Evolutionary conservation across 2,888 invertebrate genomes (phyloP), one percentile per base, ranked within the genome.

Genomic region (Chouioia cunea): DNA sequence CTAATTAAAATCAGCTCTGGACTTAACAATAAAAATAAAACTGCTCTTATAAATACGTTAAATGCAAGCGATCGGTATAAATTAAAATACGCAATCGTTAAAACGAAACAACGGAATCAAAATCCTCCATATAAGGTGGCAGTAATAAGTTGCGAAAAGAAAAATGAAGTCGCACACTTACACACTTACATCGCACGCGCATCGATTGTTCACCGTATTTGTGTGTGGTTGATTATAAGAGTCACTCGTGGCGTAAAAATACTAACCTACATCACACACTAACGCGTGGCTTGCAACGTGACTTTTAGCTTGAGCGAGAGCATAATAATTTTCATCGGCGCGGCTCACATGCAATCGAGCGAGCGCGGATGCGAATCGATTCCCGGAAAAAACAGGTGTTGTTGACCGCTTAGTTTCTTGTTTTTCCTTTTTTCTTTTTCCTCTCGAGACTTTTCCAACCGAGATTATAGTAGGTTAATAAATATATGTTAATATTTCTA

Each of bases 271-370:
- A 81, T 84, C 77, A 75, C 74, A 69, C 80, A 70, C 68, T 65
- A 72, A 75, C 81, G 82, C 84, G 85, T 85, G 85, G 79, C 82
- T 62, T 67, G 79, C 84, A 85, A 85, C 84, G 84, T 85, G 85
- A 84, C 84, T 79, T 65, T 14, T 18, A 44, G 20, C 53, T 15
- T 36, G 18, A n/a, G 47, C 48, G 18, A 36, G 36, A 23, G 57
- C 53, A 60, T 67, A 67, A 67, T 54, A 59, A 67, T 65, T 65
- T 65, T 65, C 58, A 65, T 65, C 65, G 65, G 43, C n/a, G 4
- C 54, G 43, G 12, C 66, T 48, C 59, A 54, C 60, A 46, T 56
- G 16, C n/a, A n/a, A n/a, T n/a, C n/a, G n/a, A n/a, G n/a, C n/a
- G 50, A n/a, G 48, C 16, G 16, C 48, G 48, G n/a, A 10, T 48